Evolutionary conservation across 1,140 invertebrate genomes (phyloP).

Genomic region (Drosophila mojavensis): DNA sequence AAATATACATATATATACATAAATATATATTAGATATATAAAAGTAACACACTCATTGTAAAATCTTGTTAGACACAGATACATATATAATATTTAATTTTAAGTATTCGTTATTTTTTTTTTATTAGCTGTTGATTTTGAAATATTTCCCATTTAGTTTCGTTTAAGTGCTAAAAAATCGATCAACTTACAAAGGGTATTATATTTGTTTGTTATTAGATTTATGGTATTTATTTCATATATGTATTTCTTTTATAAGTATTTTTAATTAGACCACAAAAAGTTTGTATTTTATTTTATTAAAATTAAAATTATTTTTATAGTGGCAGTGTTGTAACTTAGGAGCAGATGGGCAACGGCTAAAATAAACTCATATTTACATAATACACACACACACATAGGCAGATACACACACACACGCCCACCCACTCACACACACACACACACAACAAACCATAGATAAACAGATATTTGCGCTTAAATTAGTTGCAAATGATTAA

Average conservation of each 20-base stretch:
- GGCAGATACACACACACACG: conserved; percentile 37
- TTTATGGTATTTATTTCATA: conserved; percentile 49
- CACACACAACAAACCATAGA: conserved; percentile 18
- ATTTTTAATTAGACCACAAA: conserved; percentile 52
- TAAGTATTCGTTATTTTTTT: conserved; percentile 19
- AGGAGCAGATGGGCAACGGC: conserved; percentile 9
- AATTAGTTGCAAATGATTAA: conserved; percentile 74
- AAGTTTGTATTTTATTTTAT: conserved; percentile 32
- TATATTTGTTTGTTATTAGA: conserved; percentile 27
- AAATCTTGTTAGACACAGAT: conserved; percentile 81
- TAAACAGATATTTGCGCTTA: conserved; percentile 41
- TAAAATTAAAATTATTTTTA: conserved; percentile 25
- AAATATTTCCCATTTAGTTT: conserved; percentile 19
- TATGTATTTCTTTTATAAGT: conserved; percentile 27
- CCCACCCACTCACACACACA: conserved; percentile 21
- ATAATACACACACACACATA: conserved; percentile 36
- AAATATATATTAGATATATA: conserved; percentile 72
- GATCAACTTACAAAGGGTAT: conserved; percentile 36
- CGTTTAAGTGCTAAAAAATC: conserved; percentile 33
- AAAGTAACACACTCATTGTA: conserved; percentile 81
- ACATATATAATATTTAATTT: conserved; percentile 36
- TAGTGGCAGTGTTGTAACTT: conserved; percentile 34
- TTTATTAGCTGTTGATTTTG: conserved; percentile 35
- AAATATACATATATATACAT: conserved; percentile 66
- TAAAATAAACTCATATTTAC: conserved; percentile 58